These are phyloP conservation scores for Drosophila dunni DNA, from an alignment of 1,140 invertebrate genomes.

Conservation along the genomic window DNA sequence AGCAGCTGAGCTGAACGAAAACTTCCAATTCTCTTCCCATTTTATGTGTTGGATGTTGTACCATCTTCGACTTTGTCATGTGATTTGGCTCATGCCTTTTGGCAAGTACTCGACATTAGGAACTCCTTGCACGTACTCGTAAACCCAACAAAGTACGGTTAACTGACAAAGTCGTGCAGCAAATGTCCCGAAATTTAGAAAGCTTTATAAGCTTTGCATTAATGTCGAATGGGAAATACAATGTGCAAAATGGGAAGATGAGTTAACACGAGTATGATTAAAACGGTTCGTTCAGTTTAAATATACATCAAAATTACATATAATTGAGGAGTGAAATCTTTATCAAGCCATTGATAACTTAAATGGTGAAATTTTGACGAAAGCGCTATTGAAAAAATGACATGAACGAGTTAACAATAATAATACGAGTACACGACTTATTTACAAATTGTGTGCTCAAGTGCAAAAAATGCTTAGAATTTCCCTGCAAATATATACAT, in stretches of 20 bases:
- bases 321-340: too few relatives aligned
- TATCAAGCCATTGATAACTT: not conserved
- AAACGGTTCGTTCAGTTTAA: not conserved
- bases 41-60: constrained; percentile 2
- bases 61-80: constrained; percentile 14
- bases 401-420: constrained; percentile 20
- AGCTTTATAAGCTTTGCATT: constrained; percentile 11
- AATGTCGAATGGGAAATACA: constrained; percentile 31
- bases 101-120: constrained; percentile 41
- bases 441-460: constrained; percentile 62
- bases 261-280: not conserved
- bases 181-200: constrained; percentile 63
- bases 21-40: constrained; percentile 8
- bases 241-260: constrained; percentile 38
- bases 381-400: not conserved
- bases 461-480: constrained; percentile 49
- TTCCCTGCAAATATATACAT: not conserved
- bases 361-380: not conserved
- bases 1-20: constrained; percentile 11
- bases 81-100: not conserved
- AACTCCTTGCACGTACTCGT: constrained; percentile 51
- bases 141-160: constrained; percentile 63
- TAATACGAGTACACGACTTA: constrained; percentile 59
- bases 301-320: too few relatives aligned
- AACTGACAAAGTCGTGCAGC: constrained; percentile 63